Percentiles rank a stretch among this genome's conserved stretches.
phyloP scores from a whole-genome alignment of 1,140 invertebrate species.

The Philopotamus ludificatus region DNA sequence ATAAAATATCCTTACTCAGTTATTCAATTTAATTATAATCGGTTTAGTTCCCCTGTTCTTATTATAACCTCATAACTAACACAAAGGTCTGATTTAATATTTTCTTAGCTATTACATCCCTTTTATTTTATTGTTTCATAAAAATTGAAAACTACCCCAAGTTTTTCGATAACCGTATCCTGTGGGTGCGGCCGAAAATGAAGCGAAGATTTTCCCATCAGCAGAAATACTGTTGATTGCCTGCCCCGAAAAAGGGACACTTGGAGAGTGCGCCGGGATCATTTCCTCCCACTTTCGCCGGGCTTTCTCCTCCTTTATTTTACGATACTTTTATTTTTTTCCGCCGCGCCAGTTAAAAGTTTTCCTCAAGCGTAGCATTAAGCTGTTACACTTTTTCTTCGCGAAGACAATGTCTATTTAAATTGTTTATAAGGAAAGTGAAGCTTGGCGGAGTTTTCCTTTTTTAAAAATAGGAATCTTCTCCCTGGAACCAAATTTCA shows the following conservation, averaged over 20 bases:
- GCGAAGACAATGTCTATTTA: slow-evolving; percentile 27
- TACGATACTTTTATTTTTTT: slow-evolving; percentile 21
- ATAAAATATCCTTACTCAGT: no score
- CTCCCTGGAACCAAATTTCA: not conserved
- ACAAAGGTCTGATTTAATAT: not conserved
- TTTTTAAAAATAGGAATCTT: not conserved
- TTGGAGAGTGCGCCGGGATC: slow-evolving; percentile 1
- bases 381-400: slow-evolving; percentile 21
- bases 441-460: slow-evolving; percentile 3
- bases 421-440: slow-evolving; percentile 25
- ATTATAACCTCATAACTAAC: no score
- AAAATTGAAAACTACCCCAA: not conserved
- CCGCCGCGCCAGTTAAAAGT: slow-evolving; percentile 25
- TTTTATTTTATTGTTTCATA: not conserved
- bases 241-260: slow-evolving; percentile 10
- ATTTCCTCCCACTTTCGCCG: slow-evolving; percentile 1
- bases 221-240: not conserved
- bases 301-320: not conserved
- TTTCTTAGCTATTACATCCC: not conserved
- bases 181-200: not conserved
- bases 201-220: not conserved
- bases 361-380: slow-evolving; percentile 15
- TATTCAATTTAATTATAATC: no score
- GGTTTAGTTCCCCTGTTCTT: no score
- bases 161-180: not conserved